phyloP scores from a whole-genome alignment of 2,888 invertebrate genomes.

The Camptogramma bilineatum region DNA sequence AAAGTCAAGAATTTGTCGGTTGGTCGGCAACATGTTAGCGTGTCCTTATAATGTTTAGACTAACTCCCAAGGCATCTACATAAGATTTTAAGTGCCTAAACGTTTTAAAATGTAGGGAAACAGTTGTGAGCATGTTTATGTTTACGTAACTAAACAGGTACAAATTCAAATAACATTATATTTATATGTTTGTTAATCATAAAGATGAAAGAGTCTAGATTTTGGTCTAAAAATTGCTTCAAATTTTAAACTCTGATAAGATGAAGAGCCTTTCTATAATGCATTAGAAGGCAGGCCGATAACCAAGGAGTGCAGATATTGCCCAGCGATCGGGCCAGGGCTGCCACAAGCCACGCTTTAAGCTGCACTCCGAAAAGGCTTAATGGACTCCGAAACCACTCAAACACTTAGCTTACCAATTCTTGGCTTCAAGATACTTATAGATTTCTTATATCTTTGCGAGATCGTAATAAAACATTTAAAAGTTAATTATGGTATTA shows the following conservation, averaged over 20 bases:
- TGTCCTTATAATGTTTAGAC: too few relatives aligned
- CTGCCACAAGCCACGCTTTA: conserved; percentile 17
- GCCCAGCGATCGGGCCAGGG: conserved; percentile 6
- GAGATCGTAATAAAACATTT: neutral
- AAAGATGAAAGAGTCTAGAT: neutral
- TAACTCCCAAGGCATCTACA: too few relatives aligned
- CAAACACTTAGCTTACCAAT: conserved; percentile 11
- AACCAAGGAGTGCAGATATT: conserved; percentile 9
- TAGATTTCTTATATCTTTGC: neutral
- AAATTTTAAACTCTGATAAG: neutral
- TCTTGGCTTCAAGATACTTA: neutral
- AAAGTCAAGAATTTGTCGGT: too few relatives aligned
- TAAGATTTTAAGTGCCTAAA: too few relatives aligned
- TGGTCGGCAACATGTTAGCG: too few relatives aligned
- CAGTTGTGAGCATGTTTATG: too few relatives aligned
- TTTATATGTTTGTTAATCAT: too few relatives aligned
- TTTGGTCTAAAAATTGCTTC: neutral
- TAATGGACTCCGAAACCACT: conserved; percentile 15
- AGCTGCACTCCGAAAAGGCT: conserved; percentile 13
- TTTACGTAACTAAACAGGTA: too few relatives aligned
- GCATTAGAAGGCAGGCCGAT: neutral
- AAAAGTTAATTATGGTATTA: too few relatives aligned
- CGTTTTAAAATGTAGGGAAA: too few relatives aligned
- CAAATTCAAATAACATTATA: too few relatives aligned
- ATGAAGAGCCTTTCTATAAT: neutral